phyloP scores from a whole-genome alignment of 30 jellyfish, hydroid and myxozoan species.

The Pelagia noctiluca region DNA sequence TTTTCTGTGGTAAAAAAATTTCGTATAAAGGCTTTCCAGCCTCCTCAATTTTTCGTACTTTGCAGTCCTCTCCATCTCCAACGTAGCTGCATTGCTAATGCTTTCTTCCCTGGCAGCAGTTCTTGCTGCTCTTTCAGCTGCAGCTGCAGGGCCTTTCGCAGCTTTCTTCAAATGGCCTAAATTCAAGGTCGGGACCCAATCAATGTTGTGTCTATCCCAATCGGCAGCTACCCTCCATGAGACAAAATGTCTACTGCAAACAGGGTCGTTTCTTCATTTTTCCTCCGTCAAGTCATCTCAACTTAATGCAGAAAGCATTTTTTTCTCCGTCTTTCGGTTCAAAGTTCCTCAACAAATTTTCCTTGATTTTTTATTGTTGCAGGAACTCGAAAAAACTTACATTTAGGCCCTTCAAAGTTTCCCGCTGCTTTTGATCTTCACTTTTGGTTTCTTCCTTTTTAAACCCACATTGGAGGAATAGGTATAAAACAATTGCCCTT shows the following conservation, averaged over 20 bases:
- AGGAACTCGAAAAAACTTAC: slow-evolving; percentile 10
- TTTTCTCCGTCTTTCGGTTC: slow-evolving; percentile 11
- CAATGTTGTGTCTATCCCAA: slow-evolving; percentile 24
- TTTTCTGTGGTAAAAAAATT: neutral
- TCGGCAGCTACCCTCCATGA: slow-evolving; percentile 16
- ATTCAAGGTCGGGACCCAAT: no score
- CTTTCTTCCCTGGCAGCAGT: slow-evolving; percentile 9
- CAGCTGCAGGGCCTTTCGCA: neutral
- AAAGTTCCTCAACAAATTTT: slow-evolving; percentile 7
- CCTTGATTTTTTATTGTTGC: slow-evolving; percentile 15
- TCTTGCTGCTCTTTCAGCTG: slow-evolving; percentile 32
- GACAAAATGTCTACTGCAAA: slow-evolving; percentile 30
- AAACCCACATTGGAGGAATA: slow-evolving; percentile 6
- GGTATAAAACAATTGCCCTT: slow-evolving; percentile 9
- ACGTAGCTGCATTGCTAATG: neutral
- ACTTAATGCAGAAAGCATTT: slow-evolving; percentile 13
- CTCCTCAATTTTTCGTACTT: neutral
- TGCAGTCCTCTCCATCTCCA: slow-evolving; percentile 20
- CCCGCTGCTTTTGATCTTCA: neutral
- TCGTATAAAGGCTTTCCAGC: neutral
- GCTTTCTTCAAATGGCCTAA: slow-evolving; percentile 20
- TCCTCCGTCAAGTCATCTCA: no score
- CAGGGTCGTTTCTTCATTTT: slow-evolving; percentile 11
- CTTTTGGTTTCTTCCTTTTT: neutral
- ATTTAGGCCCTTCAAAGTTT: neutral